These are phyloP conservation scores for Clupea harengus DNA, from an alignment of 2,113 vertebrate species.

Conservation along the genomic window DNA sequence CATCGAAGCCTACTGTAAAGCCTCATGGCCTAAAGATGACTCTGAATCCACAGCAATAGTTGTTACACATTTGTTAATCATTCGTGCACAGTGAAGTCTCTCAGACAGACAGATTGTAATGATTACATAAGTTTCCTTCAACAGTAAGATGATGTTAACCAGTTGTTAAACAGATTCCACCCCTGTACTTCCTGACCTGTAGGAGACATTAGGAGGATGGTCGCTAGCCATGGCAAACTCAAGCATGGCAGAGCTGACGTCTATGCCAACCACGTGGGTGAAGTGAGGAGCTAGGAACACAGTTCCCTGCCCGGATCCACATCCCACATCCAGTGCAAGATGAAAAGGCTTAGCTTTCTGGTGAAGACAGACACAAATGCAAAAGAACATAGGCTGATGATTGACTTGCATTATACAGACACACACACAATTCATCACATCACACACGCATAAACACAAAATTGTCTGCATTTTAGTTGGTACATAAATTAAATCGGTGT, in stretches of 20 bases:
- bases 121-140: neutral
- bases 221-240: slow-evolving; percentile 55
- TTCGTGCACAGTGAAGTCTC: neutral
- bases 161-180: neutral
- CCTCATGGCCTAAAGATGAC: neutral
- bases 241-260: slow-evolving; percentile 75
- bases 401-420: neutral
- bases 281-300: slow-evolving; percentile 66
- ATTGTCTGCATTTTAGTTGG: neutral
- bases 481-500: neutral
- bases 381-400: no score
- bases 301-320: slow-evolving; percentile 76
- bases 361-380: neutral
- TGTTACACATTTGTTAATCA: neutral
- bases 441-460: neutral
- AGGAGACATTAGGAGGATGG: slow-evolving; percentile 64
- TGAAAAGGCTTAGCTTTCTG: slow-evolving; percentile 51
- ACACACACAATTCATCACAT: neutral
- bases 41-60: neutral
- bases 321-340: slow-evolving; percentile 77
- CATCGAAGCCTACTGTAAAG: no score
- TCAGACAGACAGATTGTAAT: neutral
- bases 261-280: slow-evolving; percentile 68
- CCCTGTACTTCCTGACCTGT: slow-evolving; percentile 62
- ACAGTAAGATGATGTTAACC: no score